These are phyloP conservation scores for Chloroclysta siterata DNA, from an alignment of 2,888 invertebrate genomes.

Conservation along the genomic window DNA sequence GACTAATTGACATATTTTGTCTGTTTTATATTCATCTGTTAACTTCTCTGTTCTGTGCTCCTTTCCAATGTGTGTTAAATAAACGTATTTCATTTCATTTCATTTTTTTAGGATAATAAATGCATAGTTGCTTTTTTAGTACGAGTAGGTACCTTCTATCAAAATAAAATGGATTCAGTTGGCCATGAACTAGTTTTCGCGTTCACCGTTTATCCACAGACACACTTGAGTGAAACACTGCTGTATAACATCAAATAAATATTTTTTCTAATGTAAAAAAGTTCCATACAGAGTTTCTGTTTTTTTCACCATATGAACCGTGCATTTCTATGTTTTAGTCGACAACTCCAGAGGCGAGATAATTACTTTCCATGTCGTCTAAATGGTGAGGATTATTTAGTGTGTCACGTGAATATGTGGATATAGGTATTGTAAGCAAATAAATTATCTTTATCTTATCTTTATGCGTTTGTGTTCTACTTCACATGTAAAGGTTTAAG, in stretches of 20 bases:
- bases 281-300: neutral
- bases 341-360: constrained; percentile 1
- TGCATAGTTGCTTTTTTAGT: no score
- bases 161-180: constrained; percentile 10
- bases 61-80: no score
- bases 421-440: no score
- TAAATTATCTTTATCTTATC: no score
- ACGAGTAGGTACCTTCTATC: no score
- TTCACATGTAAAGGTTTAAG: no score
- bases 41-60: no score
- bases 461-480: no score
- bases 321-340: constrained; percentile 4
- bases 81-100: no score
- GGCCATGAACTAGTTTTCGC: constrained; percentile 17
- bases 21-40: no score
- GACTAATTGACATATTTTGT: no score
- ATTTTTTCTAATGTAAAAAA: neutral
- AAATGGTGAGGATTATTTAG: neutral
- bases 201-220: neutral
- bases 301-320: neutral
- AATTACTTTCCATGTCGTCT: constrained; percentile 16
- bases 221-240: neutral
- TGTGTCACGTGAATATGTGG: neutral
- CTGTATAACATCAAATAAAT: neutral
- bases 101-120: no score